A percentile compares a stretch with the other conserved stretches of the same genome.
These are phyloP conservation scores for Vidua macroura DNA, from an alignment of 2,113 vertebrate species.

Conservation along the genomic window DNA sequence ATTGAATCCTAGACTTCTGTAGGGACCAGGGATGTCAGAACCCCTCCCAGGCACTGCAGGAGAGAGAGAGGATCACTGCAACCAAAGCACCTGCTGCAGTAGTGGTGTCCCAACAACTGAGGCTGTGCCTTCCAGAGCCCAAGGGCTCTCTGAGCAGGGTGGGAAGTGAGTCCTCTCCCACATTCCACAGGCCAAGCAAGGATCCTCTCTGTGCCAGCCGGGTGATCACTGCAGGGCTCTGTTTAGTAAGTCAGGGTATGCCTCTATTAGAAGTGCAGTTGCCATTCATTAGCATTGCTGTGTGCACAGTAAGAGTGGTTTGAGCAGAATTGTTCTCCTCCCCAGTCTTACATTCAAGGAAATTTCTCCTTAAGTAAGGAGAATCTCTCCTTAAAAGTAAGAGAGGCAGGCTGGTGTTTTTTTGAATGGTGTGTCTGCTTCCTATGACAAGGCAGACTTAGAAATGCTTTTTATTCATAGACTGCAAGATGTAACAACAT, in stretches of 20 bases:
- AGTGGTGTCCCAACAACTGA: fast-evolving
- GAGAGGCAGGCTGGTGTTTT: not conserved
- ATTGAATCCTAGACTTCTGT: not conserved
- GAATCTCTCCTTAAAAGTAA: not conserved
- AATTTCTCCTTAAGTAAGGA: not conserved
- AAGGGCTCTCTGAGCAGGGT: not conserved
- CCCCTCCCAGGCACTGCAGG: not conserved
- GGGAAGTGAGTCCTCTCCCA: not conserved
- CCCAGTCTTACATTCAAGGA: not conserved
- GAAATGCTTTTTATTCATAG: not conserved
- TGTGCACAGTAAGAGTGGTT: fast-evolving
- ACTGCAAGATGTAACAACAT: not conserved
- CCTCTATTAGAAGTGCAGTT: not conserved
- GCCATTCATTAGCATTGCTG: not conserved
- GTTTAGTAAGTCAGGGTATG: not conserved
- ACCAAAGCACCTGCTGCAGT: fast-evolving
- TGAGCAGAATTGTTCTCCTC: not conserved
- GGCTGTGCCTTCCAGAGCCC: not conserved
- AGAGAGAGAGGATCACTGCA: fast-evolving
- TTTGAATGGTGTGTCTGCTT: not conserved
- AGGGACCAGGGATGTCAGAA: not conserved
- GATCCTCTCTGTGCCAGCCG: fast-evolving
- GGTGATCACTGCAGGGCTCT: fast-evolving
- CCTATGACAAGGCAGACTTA: not conserved
- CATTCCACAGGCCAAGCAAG: fast-evolving